Percentiles rank a stretch among this genome's conserved stretches.
Conservation (phyloP, 1,140 invertebrate genomes). For the Dendroctonus valens region DNA sequence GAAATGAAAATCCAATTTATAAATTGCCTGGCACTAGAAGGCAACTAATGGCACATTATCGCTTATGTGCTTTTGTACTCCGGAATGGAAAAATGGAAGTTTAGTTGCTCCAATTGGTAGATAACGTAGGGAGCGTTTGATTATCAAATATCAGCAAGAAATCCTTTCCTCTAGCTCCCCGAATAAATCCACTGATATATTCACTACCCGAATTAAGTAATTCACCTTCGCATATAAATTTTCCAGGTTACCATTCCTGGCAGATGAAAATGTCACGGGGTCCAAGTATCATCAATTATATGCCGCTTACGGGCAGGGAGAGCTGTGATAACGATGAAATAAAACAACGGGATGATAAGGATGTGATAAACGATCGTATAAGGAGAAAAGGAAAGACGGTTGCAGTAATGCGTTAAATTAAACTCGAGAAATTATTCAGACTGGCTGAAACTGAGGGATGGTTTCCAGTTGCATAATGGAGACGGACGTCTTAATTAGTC, state of each 20-base stretch:
- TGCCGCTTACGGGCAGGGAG: constrained; percentile 16
- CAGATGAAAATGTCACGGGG: constrained; percentile 16
- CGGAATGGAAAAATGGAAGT: too few relatives aligned
- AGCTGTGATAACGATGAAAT: constrained; percentile 18
- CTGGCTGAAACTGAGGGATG: not conserved
- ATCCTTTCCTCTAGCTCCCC: too few relatives aligned
- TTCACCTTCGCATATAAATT: constrained; percentile 9
- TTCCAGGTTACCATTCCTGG: constrained; percentile 7
- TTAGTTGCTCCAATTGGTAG: too few relatives aligned
- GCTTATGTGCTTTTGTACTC: too few relatives aligned
- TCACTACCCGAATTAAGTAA: not conserved
- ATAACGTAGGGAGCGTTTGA: too few relatives aligned
- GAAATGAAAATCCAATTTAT: too few relatives aligned
- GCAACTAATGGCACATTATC: too few relatives aligned
- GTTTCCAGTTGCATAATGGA: too few relatives aligned
- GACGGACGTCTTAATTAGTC: too few relatives aligned
- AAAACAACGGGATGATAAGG: constrained; percentile 19
- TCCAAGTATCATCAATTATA: constrained; percentile 15
- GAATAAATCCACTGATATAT: not conserved
- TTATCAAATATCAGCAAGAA: too few relatives aligned
- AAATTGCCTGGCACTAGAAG: too few relatives aligned
- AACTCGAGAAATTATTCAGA: constrained; percentile 2
- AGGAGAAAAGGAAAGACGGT: constrained; percentile 9
- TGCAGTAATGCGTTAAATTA: constrained; percentile 15
- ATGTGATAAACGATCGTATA: constrained; percentile 21